phyloP scores from a whole-genome alignment of 2,797 vertebrate genomes.

The Diglossa cyanea region DNA sequence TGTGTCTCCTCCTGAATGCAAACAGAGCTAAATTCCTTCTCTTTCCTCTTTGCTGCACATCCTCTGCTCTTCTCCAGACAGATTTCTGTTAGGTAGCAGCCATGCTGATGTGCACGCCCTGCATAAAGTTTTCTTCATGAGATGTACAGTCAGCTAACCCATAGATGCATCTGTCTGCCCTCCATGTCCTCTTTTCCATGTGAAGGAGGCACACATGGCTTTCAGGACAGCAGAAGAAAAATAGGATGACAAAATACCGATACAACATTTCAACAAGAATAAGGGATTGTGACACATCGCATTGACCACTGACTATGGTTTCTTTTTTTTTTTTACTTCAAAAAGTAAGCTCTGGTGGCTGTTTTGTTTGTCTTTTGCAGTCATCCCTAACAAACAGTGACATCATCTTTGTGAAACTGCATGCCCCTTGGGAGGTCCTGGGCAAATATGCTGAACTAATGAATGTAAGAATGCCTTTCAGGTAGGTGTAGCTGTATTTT shows the following conservation, averaged over 20 bases:
- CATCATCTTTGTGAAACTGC: slow-evolving; percentile 93
- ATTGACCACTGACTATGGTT: background rate
- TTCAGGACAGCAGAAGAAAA: background rate
- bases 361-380: slow-evolving; percentile 80
- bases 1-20: background rate
- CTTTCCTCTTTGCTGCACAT: background rate
- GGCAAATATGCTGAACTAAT: slow-evolving; percentile 93
- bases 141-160: background rate
- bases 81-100: background rate
- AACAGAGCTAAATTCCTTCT: background rate
- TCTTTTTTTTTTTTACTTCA: background rate
- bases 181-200: background rate
- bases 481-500: slow-evolving; percentile 77
- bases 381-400: slow-evolving; percentile 89
- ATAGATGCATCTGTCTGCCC: background rate
- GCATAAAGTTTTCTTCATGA: background rate
- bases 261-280: background rate
- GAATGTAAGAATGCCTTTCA: slow-evolving; percentile 97
- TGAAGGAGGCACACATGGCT: background rate
- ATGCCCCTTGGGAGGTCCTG: slow-evolving; percentile 93
- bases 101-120: background rate
- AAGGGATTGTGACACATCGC: background rate
- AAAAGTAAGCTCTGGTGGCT: background rate
- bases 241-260: background rate
- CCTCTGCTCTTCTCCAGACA: rapidly evolving